Conservation (phyloP, 2,888 invertebrate genomes). For the Linyphia triangularis region DNA sequence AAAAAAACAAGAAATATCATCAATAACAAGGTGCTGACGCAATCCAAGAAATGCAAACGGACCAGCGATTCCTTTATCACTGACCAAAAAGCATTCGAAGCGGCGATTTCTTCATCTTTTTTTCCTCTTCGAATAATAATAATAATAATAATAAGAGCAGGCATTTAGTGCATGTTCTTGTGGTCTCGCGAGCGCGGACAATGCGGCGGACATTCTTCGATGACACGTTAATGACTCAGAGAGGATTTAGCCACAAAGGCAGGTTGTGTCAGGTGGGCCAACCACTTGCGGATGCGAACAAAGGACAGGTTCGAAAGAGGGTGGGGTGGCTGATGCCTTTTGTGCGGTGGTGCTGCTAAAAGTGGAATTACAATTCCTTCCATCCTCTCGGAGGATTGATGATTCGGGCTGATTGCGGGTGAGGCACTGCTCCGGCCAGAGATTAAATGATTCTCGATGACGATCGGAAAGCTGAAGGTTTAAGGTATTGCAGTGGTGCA, state of each 20-base stretch:
- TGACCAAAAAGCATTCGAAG: constrained; percentile 10
- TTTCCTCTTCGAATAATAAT: not conserved
- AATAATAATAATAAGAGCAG: constrained; percentile 13
- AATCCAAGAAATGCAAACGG: not conserved
- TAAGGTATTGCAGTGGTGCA: too few species aligned
- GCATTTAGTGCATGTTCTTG: constrained; percentile 62
- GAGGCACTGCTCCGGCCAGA: not conserved
- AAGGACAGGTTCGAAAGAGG: constrained; percentile 48
- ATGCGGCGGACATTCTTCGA: constrained; percentile 64
- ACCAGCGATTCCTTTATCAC: constrained; percentile 38
- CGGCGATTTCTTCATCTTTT: constrained; percentile 22
- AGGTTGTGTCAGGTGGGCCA: constrained; percentile 71
- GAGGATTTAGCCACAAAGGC: constrained; percentile 70
- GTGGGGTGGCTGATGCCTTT: constrained; percentile 20
- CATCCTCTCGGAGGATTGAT: constrained; percentile 49
- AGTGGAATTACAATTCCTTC: constrained; percentile 62
- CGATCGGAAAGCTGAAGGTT: not conserved
- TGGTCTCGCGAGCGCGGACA: constrained; percentile 4
- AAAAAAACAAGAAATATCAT: constrained; percentile 4
- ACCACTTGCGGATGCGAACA: constrained; percentile 62
- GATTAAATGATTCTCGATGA: not conserved
- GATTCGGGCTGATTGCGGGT: constrained; percentile 63
- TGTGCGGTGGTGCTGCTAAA: constrained; percentile 13
- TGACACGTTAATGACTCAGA: constrained; percentile 73
- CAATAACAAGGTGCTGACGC: constrained; percentile 38